phyloP scores from a whole-genome alignment of 1,140 invertebrate genomes.

The Ceratoteleas bidentatus region DNA sequence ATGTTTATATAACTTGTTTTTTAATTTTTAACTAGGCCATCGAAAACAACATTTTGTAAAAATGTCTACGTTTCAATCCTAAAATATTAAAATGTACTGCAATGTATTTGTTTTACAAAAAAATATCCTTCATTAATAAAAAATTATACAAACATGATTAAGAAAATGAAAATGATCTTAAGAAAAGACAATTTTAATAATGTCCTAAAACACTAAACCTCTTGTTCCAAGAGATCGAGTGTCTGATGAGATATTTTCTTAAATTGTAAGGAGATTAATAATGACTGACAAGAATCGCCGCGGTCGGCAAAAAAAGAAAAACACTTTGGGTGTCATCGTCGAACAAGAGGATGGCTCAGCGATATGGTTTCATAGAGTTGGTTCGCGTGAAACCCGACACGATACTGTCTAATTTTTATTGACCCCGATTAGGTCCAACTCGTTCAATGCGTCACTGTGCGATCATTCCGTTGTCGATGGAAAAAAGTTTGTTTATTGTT shows the following conservation, averaged over 20 bases:
- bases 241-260: slow-evolving; percentile 35
- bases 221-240: slow-evolving; percentile 36
- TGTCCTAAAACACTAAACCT: slow-evolving; percentile 35
- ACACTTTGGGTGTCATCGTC: slow-evolving; percentile 39
- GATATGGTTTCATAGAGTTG: slow-evolving; percentile 16
- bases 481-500: slow-evolving; percentile 65
- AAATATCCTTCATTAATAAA: too few relatives aligned
- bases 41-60: too few relatives aligned
- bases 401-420: slow-evolving; percentile 51
- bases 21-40: too few relatives aligned
- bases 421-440: slow-evolving; percentile 49
- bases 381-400: slow-evolving; percentile 38
- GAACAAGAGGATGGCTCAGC: slow-evolving; percentile 25
- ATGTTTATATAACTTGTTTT: too few relatives aligned
- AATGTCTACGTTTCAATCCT: too few relatives aligned
- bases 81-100: too few relatives aligned
- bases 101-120: too few relatives aligned
- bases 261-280: slow-evolving; percentile 49
- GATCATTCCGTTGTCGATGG: slow-evolving; percentile 26
- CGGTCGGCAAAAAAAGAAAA: slow-evolving; percentile 32
- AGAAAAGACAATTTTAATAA: not conserved
- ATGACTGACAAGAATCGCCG: slow-evolving; percentile 43
- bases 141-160: not conserved
- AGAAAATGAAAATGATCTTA: too few relatives aligned
- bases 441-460: slow-evolving; percentile 53